These are phyloP conservation scores for Dicaeum eximium DNA, from an alignment of 2,113 vertebrate species.

Conservation along the genomic window DNA sequence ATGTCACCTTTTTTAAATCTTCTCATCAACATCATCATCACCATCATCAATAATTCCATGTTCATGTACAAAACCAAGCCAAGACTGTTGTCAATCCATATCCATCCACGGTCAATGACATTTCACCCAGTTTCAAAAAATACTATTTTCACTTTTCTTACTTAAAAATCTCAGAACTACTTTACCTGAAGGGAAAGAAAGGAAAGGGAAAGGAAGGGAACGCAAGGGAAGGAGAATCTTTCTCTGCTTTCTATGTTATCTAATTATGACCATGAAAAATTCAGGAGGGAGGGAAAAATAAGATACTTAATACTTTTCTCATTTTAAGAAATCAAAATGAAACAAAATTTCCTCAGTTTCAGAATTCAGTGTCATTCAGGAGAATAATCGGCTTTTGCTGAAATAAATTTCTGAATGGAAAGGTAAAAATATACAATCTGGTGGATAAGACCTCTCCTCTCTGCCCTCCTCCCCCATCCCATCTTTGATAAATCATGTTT, in stretches of 20 bases:
- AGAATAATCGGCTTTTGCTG: background rate
- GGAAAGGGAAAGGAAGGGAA: background rate
- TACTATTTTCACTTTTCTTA: background rate
- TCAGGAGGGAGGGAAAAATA: background rate
- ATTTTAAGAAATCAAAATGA: background rate
- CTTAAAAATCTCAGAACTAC: background rate
- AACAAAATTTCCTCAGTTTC: background rate
- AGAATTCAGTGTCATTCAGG: background rate
- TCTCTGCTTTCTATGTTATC: background rate
- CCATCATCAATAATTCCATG: background rate
- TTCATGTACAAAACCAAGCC: background rate
- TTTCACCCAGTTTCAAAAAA: background rate
- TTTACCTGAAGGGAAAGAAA: background rate
- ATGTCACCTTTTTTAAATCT: background rate
- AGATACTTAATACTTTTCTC: background rate
- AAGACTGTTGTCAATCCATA: background rate
- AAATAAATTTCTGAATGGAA: background rate
- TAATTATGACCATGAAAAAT: background rate
- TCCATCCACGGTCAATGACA: background rate
- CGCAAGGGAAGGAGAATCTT: background rate
- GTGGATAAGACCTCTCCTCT: background rate
- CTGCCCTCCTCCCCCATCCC: fast-evolving
- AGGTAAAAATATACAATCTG: background rate
- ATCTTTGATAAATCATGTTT: background rate
- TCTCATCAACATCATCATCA: background rate